Conservation (phyloP, 64 coral and sea anemone species). For the Montipora sp. region DNA sequence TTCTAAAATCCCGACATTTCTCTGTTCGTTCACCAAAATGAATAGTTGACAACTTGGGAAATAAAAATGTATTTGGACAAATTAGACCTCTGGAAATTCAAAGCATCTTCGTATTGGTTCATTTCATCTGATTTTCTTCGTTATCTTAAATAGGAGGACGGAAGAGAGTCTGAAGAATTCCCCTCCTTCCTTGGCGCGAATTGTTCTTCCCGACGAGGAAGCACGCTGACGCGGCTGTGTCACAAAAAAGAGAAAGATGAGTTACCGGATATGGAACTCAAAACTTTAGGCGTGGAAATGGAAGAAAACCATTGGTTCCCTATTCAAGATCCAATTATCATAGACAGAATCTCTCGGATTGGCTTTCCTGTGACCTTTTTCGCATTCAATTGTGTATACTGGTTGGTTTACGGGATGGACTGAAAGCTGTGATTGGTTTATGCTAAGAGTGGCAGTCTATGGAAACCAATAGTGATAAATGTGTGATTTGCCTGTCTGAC, state of each 20-base stretch:
- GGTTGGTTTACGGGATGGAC: slow-evolving; percentile 50
- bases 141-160: neutral
- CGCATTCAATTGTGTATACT: slow-evolving; percentile 85
- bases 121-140: neutral
- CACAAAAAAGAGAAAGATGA: neutral
- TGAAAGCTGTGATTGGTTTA: too few relatives aligned
- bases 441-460: too few relatives aligned
- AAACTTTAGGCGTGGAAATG: slow-evolving; percentile 2
- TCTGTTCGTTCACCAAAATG: too few relatives aligned
- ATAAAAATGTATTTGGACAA: too few relatives aligned
- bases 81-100: too few relatives aligned
- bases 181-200: slow-evolving; percentile 8
- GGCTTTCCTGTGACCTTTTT: slow-evolving; percentile 85
- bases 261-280: neutral
- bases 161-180: neutral
- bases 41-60: too few relatives aligned
- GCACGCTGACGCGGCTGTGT: neutral
- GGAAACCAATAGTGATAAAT: too few relatives aligned
- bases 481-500: too few relatives aligned
- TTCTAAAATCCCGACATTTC: too few relatives aligned
- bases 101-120: too few relatives aligned
- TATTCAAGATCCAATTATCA: slow-evolving; percentile 17
- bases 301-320: neutral
- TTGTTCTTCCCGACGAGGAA: slow-evolving; percentile 24
- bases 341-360: slow-evolving; percentile 78